Percentiles rank a stretch among this genome's conserved stretches.
phyloP scores from a whole-genome alignment of 2,888 invertebrate genomes.

The Apamea crenata region DNA sequence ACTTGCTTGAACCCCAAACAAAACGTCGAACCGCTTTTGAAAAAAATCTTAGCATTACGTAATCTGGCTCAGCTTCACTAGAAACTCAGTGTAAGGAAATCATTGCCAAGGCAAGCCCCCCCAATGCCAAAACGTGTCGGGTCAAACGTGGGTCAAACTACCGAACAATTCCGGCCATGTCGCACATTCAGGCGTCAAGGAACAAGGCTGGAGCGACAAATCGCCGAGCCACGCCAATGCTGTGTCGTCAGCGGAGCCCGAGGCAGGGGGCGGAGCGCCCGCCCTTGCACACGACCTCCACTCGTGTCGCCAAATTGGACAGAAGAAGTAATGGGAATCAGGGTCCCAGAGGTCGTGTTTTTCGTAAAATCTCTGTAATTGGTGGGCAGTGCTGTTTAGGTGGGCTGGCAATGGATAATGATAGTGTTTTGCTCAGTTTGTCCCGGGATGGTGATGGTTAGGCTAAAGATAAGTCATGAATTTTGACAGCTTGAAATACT shows the following conservation, averaged over 20 bases:
- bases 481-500: not conserved
- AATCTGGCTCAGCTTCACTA: not conserved
- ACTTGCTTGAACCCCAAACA: not conserved
- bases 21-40: not conserved
- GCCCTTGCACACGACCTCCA: constrained; percentile 72
- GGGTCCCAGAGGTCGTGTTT: constrained; percentile 49
- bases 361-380: constrained; percentile 54
- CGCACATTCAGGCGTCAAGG: constrained; percentile 62
- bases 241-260: constrained; percentile 78
- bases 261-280: constrained; percentile 79
- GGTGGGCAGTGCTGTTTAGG: constrained; percentile 25
- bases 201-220: constrained; percentile 62
- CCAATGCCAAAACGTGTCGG: constrained; percentile 39
- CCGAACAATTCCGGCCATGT: constrained; percentile 43
- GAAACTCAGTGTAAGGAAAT: not conserved
- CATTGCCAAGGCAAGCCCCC: constrained; percentile 12
- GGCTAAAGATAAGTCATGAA: not conserved
- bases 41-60: not conserved
- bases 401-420: constrained; percentile 40
- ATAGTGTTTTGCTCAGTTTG: constrained; percentile 26
- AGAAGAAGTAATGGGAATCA: constrained; percentile 56
- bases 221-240: constrained; percentile 79
- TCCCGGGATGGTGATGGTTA: not conserved
- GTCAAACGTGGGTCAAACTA: constrained; percentile 45
- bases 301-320: constrained; percentile 66